phyloP scores from a whole-genome alignment of 2,113 vertebrate species.

The Taurulus bubalis region DNA sequence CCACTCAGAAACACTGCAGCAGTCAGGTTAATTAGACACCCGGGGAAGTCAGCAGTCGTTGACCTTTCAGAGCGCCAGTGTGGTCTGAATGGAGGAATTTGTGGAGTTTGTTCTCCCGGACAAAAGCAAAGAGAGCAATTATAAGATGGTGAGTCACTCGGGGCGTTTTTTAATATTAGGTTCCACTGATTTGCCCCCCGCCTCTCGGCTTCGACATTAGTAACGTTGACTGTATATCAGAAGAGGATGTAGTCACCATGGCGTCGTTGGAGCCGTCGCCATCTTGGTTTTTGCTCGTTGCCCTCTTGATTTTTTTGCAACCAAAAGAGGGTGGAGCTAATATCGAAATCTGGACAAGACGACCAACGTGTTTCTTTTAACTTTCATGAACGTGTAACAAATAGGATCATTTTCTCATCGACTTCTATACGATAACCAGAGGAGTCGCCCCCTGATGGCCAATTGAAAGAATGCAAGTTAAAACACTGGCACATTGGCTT shows the following conservation, averaged over 20 bases:
- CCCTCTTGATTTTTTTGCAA: too few species aligned
- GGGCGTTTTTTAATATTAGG: too few species aligned
- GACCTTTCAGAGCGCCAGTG: slow-evolving; percentile 42
- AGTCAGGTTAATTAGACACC: slow-evolving; percentile 50
- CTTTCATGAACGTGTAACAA: neutral
- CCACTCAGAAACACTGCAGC: neutral
- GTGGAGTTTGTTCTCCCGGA: slow-evolving; percentile 9
- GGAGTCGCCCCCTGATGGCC: too few species aligned
- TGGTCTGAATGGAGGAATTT: slow-evolving; percentile 33
- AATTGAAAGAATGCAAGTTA: too few species aligned
- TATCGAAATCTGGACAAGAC: neutral
- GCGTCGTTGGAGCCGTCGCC: too few species aligned
- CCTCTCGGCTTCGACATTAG: too few species aligned
- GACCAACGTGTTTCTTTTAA: neutral
- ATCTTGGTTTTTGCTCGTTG: too few species aligned
- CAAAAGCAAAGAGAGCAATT: neutral
- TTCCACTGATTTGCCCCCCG: neutral
- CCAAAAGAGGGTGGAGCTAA: neutral
- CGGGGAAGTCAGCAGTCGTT: slow-evolving; percentile 14
- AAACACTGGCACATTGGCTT: too few species aligned
- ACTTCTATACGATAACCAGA: too few species aligned
- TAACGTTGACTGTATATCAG: too few species aligned
- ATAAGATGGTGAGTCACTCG: neutral
- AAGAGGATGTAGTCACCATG: neutral
- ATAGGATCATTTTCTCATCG: neutral